Conservation (phyloP, 2,888 invertebrate species). For the Camponotus fellah region DNA sequence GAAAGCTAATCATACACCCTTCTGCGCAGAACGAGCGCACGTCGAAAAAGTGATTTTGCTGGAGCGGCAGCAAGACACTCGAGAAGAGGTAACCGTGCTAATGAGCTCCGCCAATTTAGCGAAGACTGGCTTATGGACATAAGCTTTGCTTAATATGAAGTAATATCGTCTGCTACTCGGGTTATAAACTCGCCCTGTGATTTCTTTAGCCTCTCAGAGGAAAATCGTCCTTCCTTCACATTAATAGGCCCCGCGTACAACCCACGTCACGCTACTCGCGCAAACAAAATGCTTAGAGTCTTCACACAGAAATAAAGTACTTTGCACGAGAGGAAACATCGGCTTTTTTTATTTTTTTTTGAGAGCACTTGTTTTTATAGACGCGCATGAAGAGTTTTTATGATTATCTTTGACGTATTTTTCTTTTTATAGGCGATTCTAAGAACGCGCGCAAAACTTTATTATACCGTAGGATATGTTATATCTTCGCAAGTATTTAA, state of each 20-base stretch:
- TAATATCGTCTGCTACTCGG: constrained; percentile 43
- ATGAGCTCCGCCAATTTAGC: constrained; percentile 61
- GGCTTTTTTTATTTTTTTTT: not conserved
- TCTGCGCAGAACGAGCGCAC: constrained; percentile 14
- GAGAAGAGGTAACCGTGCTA: constrained; percentile 43
- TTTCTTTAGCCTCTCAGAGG: constrained; percentile 25
- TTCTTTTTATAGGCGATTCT: constrained; percentile 1
- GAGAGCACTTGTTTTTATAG: constrained; percentile 3
- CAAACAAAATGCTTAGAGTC: constrained; percentile 14
- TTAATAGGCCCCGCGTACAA: constrained; percentile 20
- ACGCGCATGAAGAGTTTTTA: constrained; percentile 8
- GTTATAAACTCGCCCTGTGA: constrained; percentile 43
- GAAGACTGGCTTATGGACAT: constrained; percentile 52
- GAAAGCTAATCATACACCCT: constrained; percentile 22
- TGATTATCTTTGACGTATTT: constrained; percentile 7
- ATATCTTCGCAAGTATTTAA: not conserved
- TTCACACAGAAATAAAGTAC: constrained; percentile 25
- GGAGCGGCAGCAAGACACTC: constrained; percentile 33
- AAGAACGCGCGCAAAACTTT: not conserved
- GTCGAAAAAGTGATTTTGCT: constrained; percentile 39
- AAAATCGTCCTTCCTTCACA: constrained; percentile 25
- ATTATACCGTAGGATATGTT: constrained; percentile 1
- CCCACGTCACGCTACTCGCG: not conserved
- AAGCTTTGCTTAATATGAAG: constrained; percentile 58
- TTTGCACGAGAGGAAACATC: not conserved